Percentiles rank a stretch among this genome's conserved stretches.
These are phyloP conservation scores for Homarus gammarus DNA, from an alignment of 2,888 invertebrate genomes.

Conservation along the genomic window DNA sequence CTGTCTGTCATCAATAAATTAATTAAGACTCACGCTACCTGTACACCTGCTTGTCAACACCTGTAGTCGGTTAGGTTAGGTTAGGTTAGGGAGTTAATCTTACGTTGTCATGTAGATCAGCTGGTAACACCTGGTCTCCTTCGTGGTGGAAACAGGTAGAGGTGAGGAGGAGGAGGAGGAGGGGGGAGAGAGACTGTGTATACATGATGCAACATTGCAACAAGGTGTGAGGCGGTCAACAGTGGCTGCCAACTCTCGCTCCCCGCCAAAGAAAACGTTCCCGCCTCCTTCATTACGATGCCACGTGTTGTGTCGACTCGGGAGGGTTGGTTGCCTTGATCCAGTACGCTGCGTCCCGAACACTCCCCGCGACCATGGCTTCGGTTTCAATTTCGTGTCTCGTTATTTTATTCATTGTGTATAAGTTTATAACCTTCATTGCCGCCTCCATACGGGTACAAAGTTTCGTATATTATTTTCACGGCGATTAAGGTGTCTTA, in stretches of 20 bases:
- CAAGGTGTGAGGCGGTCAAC: too few species aligned
- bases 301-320: slow-evolving; percentile 44
- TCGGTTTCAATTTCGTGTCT: neutral
- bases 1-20: too few species aligned
- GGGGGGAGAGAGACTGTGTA: neutral
- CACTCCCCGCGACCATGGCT: neutral
- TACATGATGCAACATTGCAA: slow-evolving; percentile 20
- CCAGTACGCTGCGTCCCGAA: slow-evolving; percentile 25
- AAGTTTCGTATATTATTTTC: neutral
- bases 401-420: neutral
- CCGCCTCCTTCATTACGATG: slow-evolving; percentile 40
- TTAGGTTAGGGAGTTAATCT: too few species aligned
- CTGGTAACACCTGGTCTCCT: too few species aligned
- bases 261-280: slow-evolving; percentile 37
- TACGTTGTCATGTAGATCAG: too few species aligned
- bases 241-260: neutral
- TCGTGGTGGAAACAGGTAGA: neutral
- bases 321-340: slow-evolving; percentile 38
- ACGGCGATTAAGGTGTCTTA: neutral
- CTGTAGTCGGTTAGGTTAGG: too few species aligned
- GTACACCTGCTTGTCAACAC: too few species aligned
- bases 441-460: neutral
- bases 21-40: too few species aligned
- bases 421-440: too few species aligned
- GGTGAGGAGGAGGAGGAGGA: neutral